Percentiles rank a stretch among this genome's conserved stretches.
Evolutionary conservation across 2,888 invertebrate species (phyloP).

Genomic region (Zygothrica quintamaculata): DNA sequence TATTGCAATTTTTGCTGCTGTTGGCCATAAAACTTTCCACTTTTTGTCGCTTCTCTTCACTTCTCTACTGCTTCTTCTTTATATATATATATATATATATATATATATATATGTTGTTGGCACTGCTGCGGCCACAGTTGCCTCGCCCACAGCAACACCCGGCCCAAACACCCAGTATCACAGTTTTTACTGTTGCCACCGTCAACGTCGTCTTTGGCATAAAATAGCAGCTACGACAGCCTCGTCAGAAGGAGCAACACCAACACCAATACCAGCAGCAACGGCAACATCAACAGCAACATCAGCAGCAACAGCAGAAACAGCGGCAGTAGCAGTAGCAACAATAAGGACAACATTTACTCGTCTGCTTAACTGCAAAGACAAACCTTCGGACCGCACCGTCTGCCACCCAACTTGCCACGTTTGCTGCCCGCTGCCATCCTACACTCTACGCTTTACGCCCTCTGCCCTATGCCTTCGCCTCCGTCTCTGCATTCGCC

Average conservation of each 20-base stretch:
- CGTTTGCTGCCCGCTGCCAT: not conserved
- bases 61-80: conserved; percentile 29
- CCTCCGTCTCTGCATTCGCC: not conserved
- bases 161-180: conserved; percentile 45
- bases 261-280: no score
- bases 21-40: conserved; percentile 79
- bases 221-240: conserved; percentile 57
- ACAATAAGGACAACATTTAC: conserved; percentile 80
- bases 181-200: conserved; percentile 48
- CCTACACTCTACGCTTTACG: no score
- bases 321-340: conserved; percentile 46
- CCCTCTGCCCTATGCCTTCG: not conserved
- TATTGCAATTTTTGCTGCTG: conserved; percentile 82
- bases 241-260: conserved; percentile 50
- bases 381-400: conserved; percentile 66
- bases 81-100: not conserved
- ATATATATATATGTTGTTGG: conserved; percentile 17
- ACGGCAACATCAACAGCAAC: conserved; percentile 43
- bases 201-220: conserved; percentile 54
- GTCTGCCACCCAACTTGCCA: conserved; percentile 10
- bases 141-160: conserved; percentile 19
- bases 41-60: conserved; percentile 66
- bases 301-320: conserved; percentile 52
- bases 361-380: conserved; percentile 81
- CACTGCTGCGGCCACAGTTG: conserved; percentile 32